Base-by-base conservation (phyloP, 2,888 invertebrate genomes). In the Lycophotia porphyrea region DNA sequence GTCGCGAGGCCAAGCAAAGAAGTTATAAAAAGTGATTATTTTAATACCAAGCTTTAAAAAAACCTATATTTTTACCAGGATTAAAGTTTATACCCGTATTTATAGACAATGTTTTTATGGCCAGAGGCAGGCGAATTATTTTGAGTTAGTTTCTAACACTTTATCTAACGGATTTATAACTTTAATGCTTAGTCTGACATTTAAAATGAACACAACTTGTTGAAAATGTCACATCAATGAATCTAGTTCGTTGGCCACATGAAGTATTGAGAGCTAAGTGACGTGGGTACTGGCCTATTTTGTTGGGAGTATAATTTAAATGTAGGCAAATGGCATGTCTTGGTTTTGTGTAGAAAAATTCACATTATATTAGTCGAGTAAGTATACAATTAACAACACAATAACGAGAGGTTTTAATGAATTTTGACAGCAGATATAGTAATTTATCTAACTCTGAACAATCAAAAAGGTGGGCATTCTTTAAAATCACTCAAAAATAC, bases 201-300 rank as follows among this genome's bases (percentile, higher is more conserved):
- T 61, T 31, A 42, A 49, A 61, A 49, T 1, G 31, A 21, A 3
- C 1, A 1, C 2, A 4, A n/a, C n/a, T n/a, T n/a, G n/a, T n/a
- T n/a, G n/a, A n/a, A n/a, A 72, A 15, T 21, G 18, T 47, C 60
- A 31, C 4, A 21, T 31, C n/a, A 72, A 63, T 73, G 9, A 42
- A 49, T 34, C 36, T 21, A 72, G 47, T 61, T 18, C 5, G 15
- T 24, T 31, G 8, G 7, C 15, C 15, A 5, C 21, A 27, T 34
- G 7, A 71, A 31, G 21, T n/a, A 42, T 49, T 34, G 18, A 2
- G 11, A 4, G 15, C 9, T 42, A 24, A 42, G 18, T 72, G n/a
- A 73, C 21, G 44, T 18, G 74, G 42, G 34, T 44, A 24, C 49
- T 0, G 3, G 27, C 11, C 63, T 0, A 27, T 63, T 74, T 24